Conservation (phyloP, 23 tunicate species). For the Clavelina lepadiformis region DNA sequence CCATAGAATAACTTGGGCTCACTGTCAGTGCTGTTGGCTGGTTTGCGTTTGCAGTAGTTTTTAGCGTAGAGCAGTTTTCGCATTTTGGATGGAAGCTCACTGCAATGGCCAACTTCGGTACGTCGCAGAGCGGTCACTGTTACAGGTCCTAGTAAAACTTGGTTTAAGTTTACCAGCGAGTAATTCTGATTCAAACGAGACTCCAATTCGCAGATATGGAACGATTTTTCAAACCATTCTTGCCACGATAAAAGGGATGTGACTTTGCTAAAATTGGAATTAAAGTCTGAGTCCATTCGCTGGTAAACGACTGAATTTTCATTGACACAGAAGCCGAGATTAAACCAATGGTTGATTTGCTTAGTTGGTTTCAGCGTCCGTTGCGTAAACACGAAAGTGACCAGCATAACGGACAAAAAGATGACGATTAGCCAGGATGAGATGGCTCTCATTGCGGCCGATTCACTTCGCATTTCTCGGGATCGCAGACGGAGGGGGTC, state of each 20-base stretch:
- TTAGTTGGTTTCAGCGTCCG: background rate
- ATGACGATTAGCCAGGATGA: conserved; percentile 28
- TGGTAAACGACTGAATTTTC: conserved; percentile 8
- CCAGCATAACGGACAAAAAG: conserved; percentile 15
- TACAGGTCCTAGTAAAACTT: conserved; percentile 8
- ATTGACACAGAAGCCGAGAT: conserved; percentile 16
- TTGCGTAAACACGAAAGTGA: background rate
- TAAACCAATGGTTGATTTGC: conserved; percentile 33
- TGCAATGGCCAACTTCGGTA: background rate
- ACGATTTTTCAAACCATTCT: conserved; percentile 28
- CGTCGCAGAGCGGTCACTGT: background rate
- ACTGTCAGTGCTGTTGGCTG: too few relatives aligned
- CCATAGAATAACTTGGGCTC: too few relatives aligned
- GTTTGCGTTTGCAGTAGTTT: conserved; percentile 14
- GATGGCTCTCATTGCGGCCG: conserved; percentile 20
- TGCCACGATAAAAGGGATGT: conserved; percentile 18
- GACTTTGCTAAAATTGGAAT: conserved; percentile 16
- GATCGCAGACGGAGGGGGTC: conserved; percentile 9
- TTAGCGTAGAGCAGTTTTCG: conserved; percentile 5
- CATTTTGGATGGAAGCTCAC: conserved; percentile 10
- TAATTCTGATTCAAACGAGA: background rate
- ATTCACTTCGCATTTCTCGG: conserved; percentile 4
- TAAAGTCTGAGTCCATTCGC: background rate
- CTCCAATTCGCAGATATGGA: background rate
- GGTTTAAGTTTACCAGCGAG: background rate